Percentiles rank a stretch among this genome's conserved stretches.
Evolutionary conservation across 2,888 invertebrate species (phyloP).

Genomic region (Bellardia bayeri): DNA sequence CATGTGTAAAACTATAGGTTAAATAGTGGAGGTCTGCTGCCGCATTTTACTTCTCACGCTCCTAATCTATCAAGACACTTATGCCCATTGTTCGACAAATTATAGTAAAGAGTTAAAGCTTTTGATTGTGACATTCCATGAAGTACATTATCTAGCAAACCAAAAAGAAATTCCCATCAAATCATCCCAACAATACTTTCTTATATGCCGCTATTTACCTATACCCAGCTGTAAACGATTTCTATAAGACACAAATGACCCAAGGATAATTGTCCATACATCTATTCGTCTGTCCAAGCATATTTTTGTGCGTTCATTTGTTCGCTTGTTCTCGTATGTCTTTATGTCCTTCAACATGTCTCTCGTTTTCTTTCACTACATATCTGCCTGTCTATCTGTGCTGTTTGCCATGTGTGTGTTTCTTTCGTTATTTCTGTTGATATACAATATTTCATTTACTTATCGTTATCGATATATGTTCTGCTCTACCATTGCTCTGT

Average conservation of each 20-base stretch:
- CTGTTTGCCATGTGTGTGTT: background rate
- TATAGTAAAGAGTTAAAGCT: too few relatives aligned
- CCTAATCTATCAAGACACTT: too few relatives aligned
- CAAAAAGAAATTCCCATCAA: background rate
- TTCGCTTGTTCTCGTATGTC: slow-evolving; percentile 14
- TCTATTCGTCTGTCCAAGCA: background rate
- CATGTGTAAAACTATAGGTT: too few relatives aligned
- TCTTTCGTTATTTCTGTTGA: slow-evolving; percentile 26
- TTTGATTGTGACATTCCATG: too few relatives aligned
- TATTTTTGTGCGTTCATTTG: background rate
- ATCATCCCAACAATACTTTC: background rate
- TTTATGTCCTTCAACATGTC: slow-evolving; percentile 31
- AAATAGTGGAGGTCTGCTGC: too few relatives aligned
- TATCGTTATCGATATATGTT: slow-evolving; percentile 52
- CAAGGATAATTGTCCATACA: slow-evolving; percentile 4
- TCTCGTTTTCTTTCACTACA: background rate
- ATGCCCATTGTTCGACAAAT: too few relatives aligned
- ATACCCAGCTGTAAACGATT: background rate
- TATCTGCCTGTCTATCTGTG: background rate
- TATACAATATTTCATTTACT: slow-evolving; percentile 45
- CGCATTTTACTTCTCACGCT: too few relatives aligned
- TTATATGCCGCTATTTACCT: background rate
- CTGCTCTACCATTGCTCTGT: slow-evolving; percentile 26
- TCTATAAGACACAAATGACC: slow-evolving; percentile 22
- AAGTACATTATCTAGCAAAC: background rate